Evolutionary conservation across 2,113 vertebrate species (phyloP).

Genomic region (Myiozetetes cayanensis): DNA sequence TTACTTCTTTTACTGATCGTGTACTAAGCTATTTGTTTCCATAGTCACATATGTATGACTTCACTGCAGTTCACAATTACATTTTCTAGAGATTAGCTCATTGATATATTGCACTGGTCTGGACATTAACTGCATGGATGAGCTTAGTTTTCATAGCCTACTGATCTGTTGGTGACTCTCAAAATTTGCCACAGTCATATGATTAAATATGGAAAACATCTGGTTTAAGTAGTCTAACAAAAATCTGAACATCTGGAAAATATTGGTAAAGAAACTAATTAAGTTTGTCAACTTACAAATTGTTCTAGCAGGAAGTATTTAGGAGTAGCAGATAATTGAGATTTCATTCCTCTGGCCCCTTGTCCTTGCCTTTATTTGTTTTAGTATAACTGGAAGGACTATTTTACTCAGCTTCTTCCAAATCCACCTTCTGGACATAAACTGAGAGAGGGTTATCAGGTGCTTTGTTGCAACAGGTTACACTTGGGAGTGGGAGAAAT

Average conservation of each 20-base stretch:
- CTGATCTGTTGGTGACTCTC: neutral
- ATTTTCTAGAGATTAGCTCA: slow-evolving; percentile 1
- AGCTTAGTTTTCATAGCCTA: neutral
- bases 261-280: slow-evolving; percentile 75
- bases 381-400: neutral
- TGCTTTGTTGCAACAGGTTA: neutral
- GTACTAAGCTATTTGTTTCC: neutral
- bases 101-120: neutral
- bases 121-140: neutral
- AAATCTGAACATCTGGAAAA: slow-evolving; percentile 75
- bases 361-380: slow-evolving; percentile 62
- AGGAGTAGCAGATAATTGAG: slow-evolving; percentile 68
- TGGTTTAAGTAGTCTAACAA: slow-evolving; percentile 48
- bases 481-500: neutral
- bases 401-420: neutral
- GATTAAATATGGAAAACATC: slow-evolving; percentile 71
- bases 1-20: neutral
- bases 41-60: neutral
- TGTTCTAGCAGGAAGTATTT: slow-evolving; percentile 73
- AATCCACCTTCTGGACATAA: neutral
- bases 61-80: neutral
- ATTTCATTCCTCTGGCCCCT: slow-evolving; percentile 68
- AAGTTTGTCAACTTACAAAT: slow-evolving; percentile 78
- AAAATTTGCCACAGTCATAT: slow-evolving; percentile 31
- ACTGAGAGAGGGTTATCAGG: neutral